Percentiles rank a stretch among this genome's conserved stretches.
Conservation (phyloP, 2,113 vertebrate species). For the Grallaria varia region DNA sequence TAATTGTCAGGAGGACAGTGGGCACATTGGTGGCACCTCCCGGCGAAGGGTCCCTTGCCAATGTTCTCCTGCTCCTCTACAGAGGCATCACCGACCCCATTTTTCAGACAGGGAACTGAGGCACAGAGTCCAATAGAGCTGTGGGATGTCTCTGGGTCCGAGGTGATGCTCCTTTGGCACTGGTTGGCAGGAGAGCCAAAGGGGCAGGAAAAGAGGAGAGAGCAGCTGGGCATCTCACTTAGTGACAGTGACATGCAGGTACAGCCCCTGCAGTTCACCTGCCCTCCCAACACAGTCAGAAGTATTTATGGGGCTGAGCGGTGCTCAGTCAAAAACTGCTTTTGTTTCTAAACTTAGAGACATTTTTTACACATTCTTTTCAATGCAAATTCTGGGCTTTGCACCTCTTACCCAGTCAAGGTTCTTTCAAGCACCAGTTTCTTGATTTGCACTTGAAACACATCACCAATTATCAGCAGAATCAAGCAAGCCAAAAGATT, state of each 20-base stretch:
- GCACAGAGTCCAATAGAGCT: accelerated
- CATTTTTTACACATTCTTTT: background rate
- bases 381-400: background rate
- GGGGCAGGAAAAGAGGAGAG: background rate
- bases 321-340: background rate
- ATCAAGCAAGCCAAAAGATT: background rate
- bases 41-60: background rate
- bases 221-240: accelerated
- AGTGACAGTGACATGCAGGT: accelerated
- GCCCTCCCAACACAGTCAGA: background rate
- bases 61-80: background rate
- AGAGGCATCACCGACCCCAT: accelerated
- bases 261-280: background rate
- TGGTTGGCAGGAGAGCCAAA: background rate
- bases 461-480: background rate
- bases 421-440: background rate
- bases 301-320: background rate
- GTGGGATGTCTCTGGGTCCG: background rate
- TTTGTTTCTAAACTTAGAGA: background rate
- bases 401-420: background rate
- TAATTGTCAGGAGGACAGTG: background rate
- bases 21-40: background rate
- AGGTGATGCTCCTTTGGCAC: background rate
- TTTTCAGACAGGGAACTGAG: background rate
- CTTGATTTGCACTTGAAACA: background rate